phyloP scores from a whole-genome alignment of 2,888 invertebrate species.

The Endotricha flammealis region DNA sequence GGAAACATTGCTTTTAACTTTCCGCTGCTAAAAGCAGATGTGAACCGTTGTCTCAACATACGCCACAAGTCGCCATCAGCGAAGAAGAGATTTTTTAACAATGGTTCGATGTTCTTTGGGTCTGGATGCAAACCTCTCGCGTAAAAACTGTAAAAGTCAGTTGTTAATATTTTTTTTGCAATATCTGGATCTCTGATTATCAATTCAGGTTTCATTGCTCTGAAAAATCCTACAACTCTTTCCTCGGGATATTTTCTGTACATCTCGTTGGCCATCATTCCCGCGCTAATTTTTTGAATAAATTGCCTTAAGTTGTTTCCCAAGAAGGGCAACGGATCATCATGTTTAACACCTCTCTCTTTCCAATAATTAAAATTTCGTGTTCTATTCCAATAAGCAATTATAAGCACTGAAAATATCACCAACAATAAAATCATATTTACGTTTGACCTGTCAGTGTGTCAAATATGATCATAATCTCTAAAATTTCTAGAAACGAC shows the following conservation, averaged over 20 bases:
- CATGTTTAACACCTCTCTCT: constrained; percentile 53
- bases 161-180: constrained; percentile 26
- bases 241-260: constrained; percentile 28
- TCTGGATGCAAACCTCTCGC: constrained; percentile 27
- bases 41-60: constrained; percentile 33
- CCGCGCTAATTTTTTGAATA: constrained; percentile 19
- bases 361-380: constrained; percentile 55
- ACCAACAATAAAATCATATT: background rate
- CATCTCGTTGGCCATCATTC: constrained; percentile 21
- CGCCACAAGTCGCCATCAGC: constrained; percentile 40
- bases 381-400: constrained; percentile 45
- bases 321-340: constrained; percentile 33
- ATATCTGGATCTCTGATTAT: constrained; percentile 31
- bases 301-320: constrained; percentile 19
- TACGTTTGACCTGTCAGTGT: too few species aligned
- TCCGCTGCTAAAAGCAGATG: constrained; percentile 32
- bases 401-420: background rate
- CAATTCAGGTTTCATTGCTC: constrained; percentile 22
- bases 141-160: constrained; percentile 32
- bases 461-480: too few species aligned
- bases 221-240: constrained; percentile 30
- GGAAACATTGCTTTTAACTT: constrained; percentile 39
- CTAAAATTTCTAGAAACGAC: too few species aligned
- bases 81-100: constrained; percentile 31
- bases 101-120: constrained; percentile 24